Evolutionary conservation across 2,797 vertebrate species (phyloP).

Genomic region (Chaunax sp.): DNA sequence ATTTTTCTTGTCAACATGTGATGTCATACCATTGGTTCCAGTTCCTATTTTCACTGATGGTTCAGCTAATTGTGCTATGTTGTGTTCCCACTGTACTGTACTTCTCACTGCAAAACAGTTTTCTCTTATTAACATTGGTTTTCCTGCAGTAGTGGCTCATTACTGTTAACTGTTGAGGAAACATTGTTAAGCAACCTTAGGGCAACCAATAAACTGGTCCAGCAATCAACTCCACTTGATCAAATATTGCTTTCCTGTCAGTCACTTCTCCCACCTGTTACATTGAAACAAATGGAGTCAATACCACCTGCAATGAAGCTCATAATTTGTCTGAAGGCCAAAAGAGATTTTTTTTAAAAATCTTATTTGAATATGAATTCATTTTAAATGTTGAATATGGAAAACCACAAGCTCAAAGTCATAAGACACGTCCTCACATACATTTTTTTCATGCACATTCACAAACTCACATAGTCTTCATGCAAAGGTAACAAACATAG

Average conservation of each 20-base stretch:
- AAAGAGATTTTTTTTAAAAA: constrained; percentile 5
- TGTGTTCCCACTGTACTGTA: not conserved
- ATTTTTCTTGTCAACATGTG: not conserved
- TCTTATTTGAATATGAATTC: constrained; percentile 33
- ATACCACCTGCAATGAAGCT: too few relatives aligned
- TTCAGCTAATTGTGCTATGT: not conserved
- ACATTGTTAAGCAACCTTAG: not conserved
- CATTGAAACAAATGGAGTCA: too few relatives aligned
- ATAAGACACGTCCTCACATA: not conserved
- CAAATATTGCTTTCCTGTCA: too few relatives aligned
- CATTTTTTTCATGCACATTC: not conserved
- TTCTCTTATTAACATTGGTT: not conserved
- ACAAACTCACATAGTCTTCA: not conserved
- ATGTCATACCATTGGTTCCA: not conserved
- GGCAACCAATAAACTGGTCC: too few relatives aligned
- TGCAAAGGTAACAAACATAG: not conserved
- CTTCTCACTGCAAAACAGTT: too few relatives aligned
- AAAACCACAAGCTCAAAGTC: constrained; percentile 19
- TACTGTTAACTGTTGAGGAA: not conserved
- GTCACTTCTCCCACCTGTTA: too few relatives aligned
- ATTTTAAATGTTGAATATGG: constrained; percentile 33
- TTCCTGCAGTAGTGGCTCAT: not conserved
- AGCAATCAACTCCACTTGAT: too few relatives aligned
- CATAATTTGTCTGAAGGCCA: not conserved
- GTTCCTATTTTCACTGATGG: not conserved